Conservation (phyloP, 2,113 vertebrate genomes). For the Miniopterus natalensis region DNA sequence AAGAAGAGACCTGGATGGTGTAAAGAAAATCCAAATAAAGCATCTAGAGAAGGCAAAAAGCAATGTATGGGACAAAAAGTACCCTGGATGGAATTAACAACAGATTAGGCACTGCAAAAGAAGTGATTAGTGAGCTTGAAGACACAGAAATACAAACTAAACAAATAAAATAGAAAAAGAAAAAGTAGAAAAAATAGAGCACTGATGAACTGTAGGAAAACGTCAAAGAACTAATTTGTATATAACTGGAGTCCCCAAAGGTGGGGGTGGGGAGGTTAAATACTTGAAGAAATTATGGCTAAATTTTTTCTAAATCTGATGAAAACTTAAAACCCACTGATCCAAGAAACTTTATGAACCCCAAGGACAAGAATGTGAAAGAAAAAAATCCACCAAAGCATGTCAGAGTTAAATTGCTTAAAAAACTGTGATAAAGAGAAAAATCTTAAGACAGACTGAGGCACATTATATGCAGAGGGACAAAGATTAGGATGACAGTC, state of each 20-base stretch:
- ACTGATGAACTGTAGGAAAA: background rate
- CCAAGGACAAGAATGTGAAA: background rate
- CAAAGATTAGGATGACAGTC: background rate
- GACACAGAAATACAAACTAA: background rate
- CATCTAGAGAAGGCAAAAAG: background rate
- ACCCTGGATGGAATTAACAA: background rate
- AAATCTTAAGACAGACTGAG: background rate
- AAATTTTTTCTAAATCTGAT: background rate
- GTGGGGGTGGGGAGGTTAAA: background rate
- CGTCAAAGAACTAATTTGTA: background rate
- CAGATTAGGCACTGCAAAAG: background rate
- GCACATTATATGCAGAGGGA: background rate
- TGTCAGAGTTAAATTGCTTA: constrained; percentile 20
- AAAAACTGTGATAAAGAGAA: constrained; percentile 20
- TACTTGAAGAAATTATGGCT: background rate
- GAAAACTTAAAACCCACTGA: constrained; percentile 20
- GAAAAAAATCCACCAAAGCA: background rate
- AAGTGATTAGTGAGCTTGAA: constrained; percentile 15
- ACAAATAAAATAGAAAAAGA: background rate
- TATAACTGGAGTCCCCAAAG: background rate
- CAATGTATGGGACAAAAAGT: background rate
- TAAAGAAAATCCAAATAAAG: constrained; percentile 28
- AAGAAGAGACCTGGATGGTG: background rate
- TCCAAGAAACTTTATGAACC: background rate
- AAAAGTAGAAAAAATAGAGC: background rate